Evolutionary conservation across 2,888 invertebrate genomes (phyloP).

Genomic region (Keiferia lycopersicella): DNA sequence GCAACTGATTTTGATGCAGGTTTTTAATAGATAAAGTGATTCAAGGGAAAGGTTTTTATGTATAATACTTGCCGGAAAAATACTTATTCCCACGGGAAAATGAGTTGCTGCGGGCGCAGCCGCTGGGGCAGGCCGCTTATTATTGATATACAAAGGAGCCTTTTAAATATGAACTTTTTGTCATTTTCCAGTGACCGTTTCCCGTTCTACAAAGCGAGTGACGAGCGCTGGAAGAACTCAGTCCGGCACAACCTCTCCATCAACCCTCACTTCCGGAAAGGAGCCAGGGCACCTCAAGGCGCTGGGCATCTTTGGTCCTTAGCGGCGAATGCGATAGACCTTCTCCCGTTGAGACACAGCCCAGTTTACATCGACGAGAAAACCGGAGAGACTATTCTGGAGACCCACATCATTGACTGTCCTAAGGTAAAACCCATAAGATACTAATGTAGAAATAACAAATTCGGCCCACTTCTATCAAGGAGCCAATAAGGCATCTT

Average conservation of each 20-base stretch:
- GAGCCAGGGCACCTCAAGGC: constrained; percentile 91
- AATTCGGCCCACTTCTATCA: no score
- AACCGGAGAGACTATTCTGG: constrained; percentile 43
- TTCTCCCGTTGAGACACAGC: constrained; percentile 61
- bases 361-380: constrained; percentile 48
- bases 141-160: no score
- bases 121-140: no score
- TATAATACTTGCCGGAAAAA: no score
- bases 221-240: constrained; percentile 96
- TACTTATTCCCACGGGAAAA: no score
- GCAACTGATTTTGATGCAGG: no score
- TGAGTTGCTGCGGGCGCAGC: no score
- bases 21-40: no score
- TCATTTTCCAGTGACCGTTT: constrained; percentile 87
- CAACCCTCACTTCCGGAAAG: constrained; percentile 94
- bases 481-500: neutral
- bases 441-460: neutral
- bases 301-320: constrained; percentile 95
- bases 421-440: constrained; percentile 56
- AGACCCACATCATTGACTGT: constrained; percentile 58
- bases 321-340: constrained; percentile 81
- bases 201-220: constrained; percentile 93
- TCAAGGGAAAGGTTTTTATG: no score
- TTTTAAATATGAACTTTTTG: neutral
- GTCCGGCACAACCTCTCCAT: constrained; percentile 95